A percentile compares a stretch with the other conserved stretches of the same genome.
Evolutionary conservation across 1,140 invertebrate species (phyloP).

Genomic region (Drosophila teissieri): DNA sequence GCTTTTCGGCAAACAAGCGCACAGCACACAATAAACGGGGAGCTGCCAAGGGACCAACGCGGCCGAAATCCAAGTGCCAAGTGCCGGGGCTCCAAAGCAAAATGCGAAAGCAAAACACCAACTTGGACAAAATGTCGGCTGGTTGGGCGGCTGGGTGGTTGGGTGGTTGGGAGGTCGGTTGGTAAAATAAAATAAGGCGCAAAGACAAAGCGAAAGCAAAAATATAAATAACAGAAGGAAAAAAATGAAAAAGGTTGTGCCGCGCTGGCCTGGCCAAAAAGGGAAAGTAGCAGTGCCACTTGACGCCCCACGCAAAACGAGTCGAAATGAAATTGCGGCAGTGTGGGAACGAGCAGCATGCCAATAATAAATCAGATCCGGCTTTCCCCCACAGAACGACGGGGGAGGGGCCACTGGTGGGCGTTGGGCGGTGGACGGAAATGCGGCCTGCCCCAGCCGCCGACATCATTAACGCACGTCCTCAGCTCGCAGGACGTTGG

Average conservation of each 20-base stretch:
- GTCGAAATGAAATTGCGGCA: constrained; percentile 48
- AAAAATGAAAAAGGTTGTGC: constrained; percentile 31
- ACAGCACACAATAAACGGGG: constrained; percentile 43
- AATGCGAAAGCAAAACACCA: no score
- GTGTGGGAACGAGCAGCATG: constrained; percentile 49
- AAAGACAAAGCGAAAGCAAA: constrained; percentile 70
- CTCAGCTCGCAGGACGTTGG: constrained; percentile 5
- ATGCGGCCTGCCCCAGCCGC: constrained; percentile 50
- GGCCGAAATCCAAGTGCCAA: constrained; percentile 55
- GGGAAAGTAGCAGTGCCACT: constrained; percentile 64
- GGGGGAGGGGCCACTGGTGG: not conserved
- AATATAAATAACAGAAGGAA: constrained; percentile 56
- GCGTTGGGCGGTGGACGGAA: constrained; percentile 4
- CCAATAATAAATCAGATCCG: constrained; percentile 58
- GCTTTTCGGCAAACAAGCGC: constrained; percentile 63
- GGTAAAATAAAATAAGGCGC: constrained; percentile 30
- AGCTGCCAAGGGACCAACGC: constrained; percentile 51
- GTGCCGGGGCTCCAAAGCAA: constrained; percentile 11
- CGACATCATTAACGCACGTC: constrained; percentile 58
- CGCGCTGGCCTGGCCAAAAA: constrained; percentile 24
- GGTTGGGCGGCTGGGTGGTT: constrained; percentile 2
- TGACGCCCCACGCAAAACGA: constrained; percentile 39
- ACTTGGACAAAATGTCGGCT: not conserved
- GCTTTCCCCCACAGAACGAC: constrained; percentile 3
- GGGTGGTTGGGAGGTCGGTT: not conserved